Percentiles rank a stretch among this genome's conserved stretches.
These are phyloP conservation scores for Trogon melanurus DNA, from an alignment of 2,113 vertebrate species.

Conservation along the genomic window DNA sequence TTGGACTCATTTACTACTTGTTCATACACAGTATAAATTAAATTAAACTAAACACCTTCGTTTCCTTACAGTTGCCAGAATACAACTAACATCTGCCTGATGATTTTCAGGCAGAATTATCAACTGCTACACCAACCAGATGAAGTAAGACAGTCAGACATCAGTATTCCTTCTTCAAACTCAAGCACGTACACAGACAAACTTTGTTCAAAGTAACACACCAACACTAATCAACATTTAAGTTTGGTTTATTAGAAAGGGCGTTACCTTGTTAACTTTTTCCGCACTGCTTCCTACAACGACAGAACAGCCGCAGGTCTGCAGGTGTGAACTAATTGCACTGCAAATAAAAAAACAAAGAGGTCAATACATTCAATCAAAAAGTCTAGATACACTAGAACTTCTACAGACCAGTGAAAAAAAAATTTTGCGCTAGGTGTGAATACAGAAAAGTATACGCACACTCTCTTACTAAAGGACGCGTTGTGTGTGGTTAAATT, in stretches of 20 bases:
- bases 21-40: not conserved
- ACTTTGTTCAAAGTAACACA: not conserved
- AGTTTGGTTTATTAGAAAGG: not conserved
- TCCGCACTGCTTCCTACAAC: constrained; percentile 96
- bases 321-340: constrained; percentile 96
- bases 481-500: not conserved
- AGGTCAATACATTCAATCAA: not conserved
- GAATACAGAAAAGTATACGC: not conserved
- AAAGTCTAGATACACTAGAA: not conserved
- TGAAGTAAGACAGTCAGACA: not conserved
- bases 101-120: not conserved
- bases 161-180: not conserved
- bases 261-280: constrained; percentile 95
- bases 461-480: not conserved
- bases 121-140: not conserved
- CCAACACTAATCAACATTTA: not conserved
- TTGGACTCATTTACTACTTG: not conserved
- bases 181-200: not conserved
- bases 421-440: not conserved
- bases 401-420: not conserved
- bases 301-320: constrained; percentile 97
- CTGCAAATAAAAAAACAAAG: constrained; percentile 72
- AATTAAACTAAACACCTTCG: not conserved
- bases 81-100: too few species aligned
- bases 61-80: not conserved